phyloP scores from a whole-genome alignment of 2,113 vertebrate genomes.

The Anseranas semipalmata region DNA sequence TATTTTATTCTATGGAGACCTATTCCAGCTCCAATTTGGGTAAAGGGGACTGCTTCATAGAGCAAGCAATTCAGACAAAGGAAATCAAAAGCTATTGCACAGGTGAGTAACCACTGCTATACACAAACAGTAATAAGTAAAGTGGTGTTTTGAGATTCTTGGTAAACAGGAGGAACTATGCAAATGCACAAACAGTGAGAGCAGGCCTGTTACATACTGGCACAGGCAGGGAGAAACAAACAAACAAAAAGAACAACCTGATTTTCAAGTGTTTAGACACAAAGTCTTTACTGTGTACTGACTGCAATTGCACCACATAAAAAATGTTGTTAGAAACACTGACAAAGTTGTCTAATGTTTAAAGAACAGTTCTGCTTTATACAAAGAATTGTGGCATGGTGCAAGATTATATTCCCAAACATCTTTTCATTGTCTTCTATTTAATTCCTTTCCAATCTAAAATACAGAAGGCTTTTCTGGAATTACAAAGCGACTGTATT shows the following conservation, averaged over 20 bases:
- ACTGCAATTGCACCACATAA: background rate
- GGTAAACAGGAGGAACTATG: background rate
- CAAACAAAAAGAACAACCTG: background rate
- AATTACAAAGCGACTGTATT: background rate
- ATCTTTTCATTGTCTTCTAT: background rate
- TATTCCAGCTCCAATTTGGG: background rate
- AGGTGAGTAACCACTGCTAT: background rate
- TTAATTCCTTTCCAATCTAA: background rate
- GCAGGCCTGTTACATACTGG: background rate
- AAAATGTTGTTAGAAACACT: background rate
- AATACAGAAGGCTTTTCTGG: background rate
- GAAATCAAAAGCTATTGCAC: background rate
- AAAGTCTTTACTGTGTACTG: background rate
- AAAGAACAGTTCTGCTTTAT: background rate
- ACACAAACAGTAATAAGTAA: background rate
- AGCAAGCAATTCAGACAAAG: background rate
- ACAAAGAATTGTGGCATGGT: background rate
- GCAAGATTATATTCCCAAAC: background rate
- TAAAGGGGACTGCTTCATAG: background rate
- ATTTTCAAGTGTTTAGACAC: background rate
- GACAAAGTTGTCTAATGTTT: background rate
- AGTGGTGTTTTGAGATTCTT: background rate
- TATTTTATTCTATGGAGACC: background rate
- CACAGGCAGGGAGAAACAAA: rapidly evolving
- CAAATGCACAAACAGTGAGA: background rate